A percentile compares a stretch with the other conserved stretches of the same genome.
phyloP scores from a whole-genome alignment of 1,140 invertebrate species.

The Drosophila persimilis region DNA sequence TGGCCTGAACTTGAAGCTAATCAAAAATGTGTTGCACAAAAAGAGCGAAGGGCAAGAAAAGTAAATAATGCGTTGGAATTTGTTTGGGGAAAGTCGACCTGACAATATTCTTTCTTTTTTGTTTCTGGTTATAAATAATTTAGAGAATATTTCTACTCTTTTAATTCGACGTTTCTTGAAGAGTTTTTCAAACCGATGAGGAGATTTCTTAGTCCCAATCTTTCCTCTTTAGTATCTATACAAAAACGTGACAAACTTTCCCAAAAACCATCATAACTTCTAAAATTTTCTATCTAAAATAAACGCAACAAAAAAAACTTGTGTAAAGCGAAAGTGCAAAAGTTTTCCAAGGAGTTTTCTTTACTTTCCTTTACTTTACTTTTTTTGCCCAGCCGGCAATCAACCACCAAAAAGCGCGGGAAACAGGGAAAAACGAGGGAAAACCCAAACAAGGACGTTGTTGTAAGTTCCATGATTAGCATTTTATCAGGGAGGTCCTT shows the following conservation, averaged over 20 bases:
- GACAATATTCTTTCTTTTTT: slow-evolving; percentile 22
- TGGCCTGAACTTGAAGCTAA: slow-evolving; percentile 60
- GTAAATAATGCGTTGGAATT: background rate
- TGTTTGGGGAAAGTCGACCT: background rate
- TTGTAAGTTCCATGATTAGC: slow-evolving; percentile 63
- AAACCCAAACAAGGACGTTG: slow-evolving; percentile 11
- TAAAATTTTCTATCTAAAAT: background rate
- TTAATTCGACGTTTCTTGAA: no score
- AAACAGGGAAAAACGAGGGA: background rate
- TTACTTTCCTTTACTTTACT: background rate
- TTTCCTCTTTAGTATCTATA: no score
- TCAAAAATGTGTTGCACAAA: slow-evolving; percentile 65
- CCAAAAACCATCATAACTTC: slow-evolving; percentile 20
- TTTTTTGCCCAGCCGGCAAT: slow-evolving; percentile 32
- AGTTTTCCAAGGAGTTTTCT: slow-evolving; percentile 42
- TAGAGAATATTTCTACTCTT: background rate
- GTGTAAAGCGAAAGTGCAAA: slow-evolving; percentile 60
- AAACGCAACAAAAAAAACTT: slow-evolving; percentile 42
- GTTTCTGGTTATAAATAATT: background rate
- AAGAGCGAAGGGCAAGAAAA: slow-evolving; percentile 24
- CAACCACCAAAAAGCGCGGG: slow-evolving; percentile 41
- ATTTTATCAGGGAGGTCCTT: slow-evolving; percentile 72
- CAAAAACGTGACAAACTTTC: slow-evolving; percentile 2
- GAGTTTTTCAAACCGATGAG: background rate
- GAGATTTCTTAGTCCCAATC: background rate